Base-by-base conservation (phyloP, 2,113 vertebrate species). In the Malurus alboscapulatus region DNA sequence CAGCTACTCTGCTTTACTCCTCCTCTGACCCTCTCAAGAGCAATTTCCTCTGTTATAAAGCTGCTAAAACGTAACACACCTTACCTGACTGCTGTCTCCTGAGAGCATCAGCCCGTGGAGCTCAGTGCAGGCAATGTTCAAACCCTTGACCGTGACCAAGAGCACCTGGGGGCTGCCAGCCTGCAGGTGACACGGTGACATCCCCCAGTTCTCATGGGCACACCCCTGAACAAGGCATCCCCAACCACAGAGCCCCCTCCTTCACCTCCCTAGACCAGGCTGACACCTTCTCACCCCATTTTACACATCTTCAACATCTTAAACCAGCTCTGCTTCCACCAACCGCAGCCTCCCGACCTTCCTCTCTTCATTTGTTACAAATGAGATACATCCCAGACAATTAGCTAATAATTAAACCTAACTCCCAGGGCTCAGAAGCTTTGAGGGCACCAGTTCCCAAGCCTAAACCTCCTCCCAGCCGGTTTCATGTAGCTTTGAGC, bases 201-300 rank as follows among this genome's bases (percentile, higher is more conserved):
- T 0, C 22, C 13, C 30, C 76, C 20, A 1, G 6, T 58, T 34
- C 61, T 7, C 1, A 0, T 6, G 32, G 45, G 12, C 27, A 38
- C 50, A 6, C 4, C 0, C 5, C 25, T 4, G 1, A 45, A 1
- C 1, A 6, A 48, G 11, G 1, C 42, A 42, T 2, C 17, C 15
- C 20, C 5, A 36, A 45, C 13, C 53, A 34, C 9, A 24, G 10
- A 65, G 0, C 0, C 22, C 25, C 36, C 6, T 6, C 12, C 4
- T 4, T 36, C 7, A 5, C 4, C 27, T 58, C 27, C 38, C 8
- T 17, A 47, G 26, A 15, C 7, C 20, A 58, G 10, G 6, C 25
- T 6, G 3, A 9, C 3, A 42, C 38, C 38, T 38, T 38, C 38
- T 38, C 38, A 38, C 38, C 11, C 38, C 38, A 38, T 38, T 11